Percentiles rank a stretch among this genome's conserved stretches.
Evolutionary conservation across 2,888 invertebrate species (phyloP).

Genomic region (Lasioglossum vierecki): DNA sequence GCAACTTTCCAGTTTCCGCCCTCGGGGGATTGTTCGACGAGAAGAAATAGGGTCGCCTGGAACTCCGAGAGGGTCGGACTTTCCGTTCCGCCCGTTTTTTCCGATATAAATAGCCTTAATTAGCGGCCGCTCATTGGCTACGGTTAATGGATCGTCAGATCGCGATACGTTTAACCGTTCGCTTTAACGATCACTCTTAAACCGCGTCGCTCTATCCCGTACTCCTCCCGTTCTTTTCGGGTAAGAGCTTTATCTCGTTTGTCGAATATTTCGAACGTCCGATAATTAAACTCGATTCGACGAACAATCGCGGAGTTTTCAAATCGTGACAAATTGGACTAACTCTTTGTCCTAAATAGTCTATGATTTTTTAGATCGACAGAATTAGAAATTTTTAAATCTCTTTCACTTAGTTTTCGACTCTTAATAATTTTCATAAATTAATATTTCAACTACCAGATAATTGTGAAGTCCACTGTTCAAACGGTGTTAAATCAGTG

Average conservation of each 20-base stretch:
- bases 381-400: background rate
- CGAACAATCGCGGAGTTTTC: background rate
- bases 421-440: too few species aligned
- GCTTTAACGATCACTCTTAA: constrained; percentile 54
- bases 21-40: constrained; percentile 57
- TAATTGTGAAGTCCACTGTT: background rate
- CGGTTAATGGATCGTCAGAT: constrained; percentile 80
- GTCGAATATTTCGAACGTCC: background rate
- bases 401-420: too few species aligned
- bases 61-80: constrained; percentile 40
- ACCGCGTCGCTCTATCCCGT: constrained; percentile 51
- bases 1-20: constrained; percentile 73
- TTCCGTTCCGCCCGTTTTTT: constrained; percentile 51
- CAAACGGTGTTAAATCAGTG: background rate
- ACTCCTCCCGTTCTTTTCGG: constrained; percentile 14
- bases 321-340: background rate
- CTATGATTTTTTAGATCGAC: background rate
- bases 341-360: background rate
- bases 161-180: constrained; percentile 72
- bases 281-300: background rate
- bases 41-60: constrained; percentile 41
- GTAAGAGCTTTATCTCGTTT: constrained; percentile 1
- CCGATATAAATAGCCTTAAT: constrained; percentile 81
- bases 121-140: constrained; percentile 79
- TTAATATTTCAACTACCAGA: too few species aligned